Conservation (phyloP, 2,888 invertebrate genomes). For the Acronicta alni region DNA sequence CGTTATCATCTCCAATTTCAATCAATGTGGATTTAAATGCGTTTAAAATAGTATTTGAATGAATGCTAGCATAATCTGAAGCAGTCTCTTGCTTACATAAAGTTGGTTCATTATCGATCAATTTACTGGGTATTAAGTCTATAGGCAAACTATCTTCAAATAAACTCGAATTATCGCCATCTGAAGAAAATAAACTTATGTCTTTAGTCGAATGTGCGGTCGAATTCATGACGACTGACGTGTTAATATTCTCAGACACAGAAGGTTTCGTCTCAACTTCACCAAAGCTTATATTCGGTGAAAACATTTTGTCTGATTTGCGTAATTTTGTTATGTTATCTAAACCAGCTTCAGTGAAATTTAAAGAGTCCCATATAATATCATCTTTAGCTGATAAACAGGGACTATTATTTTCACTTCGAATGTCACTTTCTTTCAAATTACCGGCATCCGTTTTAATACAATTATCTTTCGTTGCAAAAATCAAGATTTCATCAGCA, state of each 20-base stretch:
- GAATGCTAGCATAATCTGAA: slow-evolving; percentile 61
- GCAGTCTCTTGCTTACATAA: slow-evolving; percentile 48
- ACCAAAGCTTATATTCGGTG: slow-evolving; percentile 80
- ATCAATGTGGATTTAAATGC: slow-evolving; percentile 73
- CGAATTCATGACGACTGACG: slow-evolving; percentile 41
- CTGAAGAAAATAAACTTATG: slow-evolving; percentile 81
- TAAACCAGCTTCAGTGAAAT: slow-evolving; percentile 73
- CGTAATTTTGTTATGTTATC: slow-evolving; percentile 73
- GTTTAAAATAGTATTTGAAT: slow-evolving; percentile 73
- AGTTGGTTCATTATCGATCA: slow-evolving; percentile 75
- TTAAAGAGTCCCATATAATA: slow-evolving; percentile 79
- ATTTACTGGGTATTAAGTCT: slow-evolving; percentile 84
- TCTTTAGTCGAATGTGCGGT: slow-evolving; percentile 71
- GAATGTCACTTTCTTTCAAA: slow-evolving; percentile 12
- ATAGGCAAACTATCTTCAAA: slow-evolving; percentile 90
- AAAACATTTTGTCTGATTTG: slow-evolving; percentile 67
- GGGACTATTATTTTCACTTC: slow-evolving; percentile 27
- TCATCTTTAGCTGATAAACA: slow-evolving; percentile 63
- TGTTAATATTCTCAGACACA: slow-evolving; percentile 27
- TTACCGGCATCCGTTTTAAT: slow-evolving; percentile 9
- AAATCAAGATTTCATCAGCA: slow-evolving; percentile 4
- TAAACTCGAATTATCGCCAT: slow-evolving; percentile 86
- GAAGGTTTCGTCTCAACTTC: slow-evolving; percentile 64
- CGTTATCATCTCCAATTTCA: slow-evolving; percentile 61
- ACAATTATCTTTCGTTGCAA: slow-evolving; percentile 11